phyloP scores from a whole-genome alignment of 2,797 vertebrate species.

The Pipistrellus kuhlii region DNA sequence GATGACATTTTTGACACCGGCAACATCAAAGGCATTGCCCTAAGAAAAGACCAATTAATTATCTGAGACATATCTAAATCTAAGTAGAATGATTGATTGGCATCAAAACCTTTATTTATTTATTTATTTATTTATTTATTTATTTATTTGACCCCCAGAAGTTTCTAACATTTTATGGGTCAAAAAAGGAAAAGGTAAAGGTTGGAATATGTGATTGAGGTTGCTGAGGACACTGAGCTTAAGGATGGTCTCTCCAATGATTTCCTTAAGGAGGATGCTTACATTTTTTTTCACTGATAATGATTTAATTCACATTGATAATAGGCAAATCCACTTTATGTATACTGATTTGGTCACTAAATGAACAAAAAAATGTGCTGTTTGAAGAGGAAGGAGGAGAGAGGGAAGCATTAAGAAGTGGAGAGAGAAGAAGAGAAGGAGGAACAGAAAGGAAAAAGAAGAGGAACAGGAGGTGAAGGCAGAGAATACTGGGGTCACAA shows the following conservation, averaged over 20 bases:
- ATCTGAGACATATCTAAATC: slow-evolving; percentile 54
- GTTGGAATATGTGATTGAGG: not conserved
- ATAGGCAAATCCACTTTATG: not conserved
- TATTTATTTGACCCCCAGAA: not conserved
- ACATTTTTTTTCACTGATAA: not conserved
- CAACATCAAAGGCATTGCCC: slow-evolving; percentile 60
- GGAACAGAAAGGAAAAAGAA: not conserved
- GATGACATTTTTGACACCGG: slow-evolving; percentile 64
- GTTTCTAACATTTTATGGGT: slow-evolving; percentile 10
- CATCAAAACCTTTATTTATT: slow-evolving; percentile 50
- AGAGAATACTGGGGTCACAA: not conserved
- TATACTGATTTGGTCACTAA: not conserved
- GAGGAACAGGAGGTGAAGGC: not conserved
- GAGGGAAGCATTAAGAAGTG: not conserved
- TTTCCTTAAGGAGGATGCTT: not conserved
- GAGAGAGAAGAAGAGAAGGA: not conserved
- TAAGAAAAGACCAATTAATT: slow-evolving; percentile 64
- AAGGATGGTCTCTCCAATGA: not conserved
- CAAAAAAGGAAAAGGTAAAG: slow-evolving; percentile 42
- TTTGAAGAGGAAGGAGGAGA: not conserved
- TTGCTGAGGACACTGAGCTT: not conserved
- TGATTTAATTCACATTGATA: not conserved
- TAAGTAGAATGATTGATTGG: slow-evolving; percentile 41
- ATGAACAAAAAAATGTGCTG: not conserved
- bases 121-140: slow-evolving; percentile 26